A percentile compares a stretch with the other conserved stretches of the same genome.
These are phyloP conservation scores for Lochmaea crataegi DNA, from an alignment of 2,888 invertebrate species.

Conservation along the genomic window DNA sequence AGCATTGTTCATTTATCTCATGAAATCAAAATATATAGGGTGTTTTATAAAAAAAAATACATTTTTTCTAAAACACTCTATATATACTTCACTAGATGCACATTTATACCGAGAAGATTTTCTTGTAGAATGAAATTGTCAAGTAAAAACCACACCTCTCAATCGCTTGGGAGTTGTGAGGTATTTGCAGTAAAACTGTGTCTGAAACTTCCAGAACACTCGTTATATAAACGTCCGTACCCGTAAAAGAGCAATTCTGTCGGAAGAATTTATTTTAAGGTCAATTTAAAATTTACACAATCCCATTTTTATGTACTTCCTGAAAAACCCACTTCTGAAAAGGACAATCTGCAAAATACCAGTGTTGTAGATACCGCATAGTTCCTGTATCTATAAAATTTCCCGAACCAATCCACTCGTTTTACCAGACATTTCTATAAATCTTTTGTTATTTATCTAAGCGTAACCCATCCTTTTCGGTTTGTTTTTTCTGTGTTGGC, in stretches of 20 bases:
- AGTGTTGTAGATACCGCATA: constrained; percentile 31
- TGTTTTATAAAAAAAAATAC: no score
- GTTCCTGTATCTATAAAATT: constrained; percentile 39
- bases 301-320: constrained; percentile 35
- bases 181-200: no score
- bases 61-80: no score
- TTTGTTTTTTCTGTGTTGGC: constrained; percentile 33
- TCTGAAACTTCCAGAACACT: no score
- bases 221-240: not conserved
- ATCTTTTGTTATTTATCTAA: constrained; percentile 55
- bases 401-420: constrained; percentile 46
- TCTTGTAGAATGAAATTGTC: no score
- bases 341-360: constrained; percentile 25
- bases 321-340: constrained; percentile 22
- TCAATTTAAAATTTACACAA: constrained; percentile 35
- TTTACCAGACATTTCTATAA: constrained; percentile 51
- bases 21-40: no score
- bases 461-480: constrained; percentile 47
- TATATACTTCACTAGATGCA: not conserved
- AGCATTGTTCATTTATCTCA: no score
- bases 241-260: not conserved
- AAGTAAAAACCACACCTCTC: no score
- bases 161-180: no score
- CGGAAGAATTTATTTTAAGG: not conserved
- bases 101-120: no score